Conservation (phyloP, 2,113 vertebrate genomes). For the Pica pica region DNA sequence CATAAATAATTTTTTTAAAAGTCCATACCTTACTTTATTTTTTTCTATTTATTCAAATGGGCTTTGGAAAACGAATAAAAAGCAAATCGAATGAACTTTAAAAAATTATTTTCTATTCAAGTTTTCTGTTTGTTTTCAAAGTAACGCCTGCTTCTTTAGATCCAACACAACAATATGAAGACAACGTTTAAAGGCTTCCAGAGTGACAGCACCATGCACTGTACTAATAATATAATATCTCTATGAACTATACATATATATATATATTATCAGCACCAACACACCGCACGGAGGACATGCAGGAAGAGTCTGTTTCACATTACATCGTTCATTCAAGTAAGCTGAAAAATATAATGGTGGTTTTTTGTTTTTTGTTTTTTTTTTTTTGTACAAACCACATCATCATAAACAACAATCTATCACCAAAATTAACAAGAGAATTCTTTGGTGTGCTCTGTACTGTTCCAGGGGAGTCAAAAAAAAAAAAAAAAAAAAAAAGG, state of each 20-base stretch:
- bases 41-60: constrained; percentile 66
- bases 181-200: constrained; percentile 72
- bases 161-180: constrained; percentile 64
- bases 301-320: constrained; percentile 84
- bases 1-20: constrained; percentile 74
- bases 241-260: constrained; percentile 71
- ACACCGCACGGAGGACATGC: constrained; percentile 84
- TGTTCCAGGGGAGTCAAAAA: constrained; percentile 62
- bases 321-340: constrained; percentile 92
- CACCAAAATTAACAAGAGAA: constrained; percentile 90
- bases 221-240: constrained; percentile 76
- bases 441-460: constrained; percentile 98
- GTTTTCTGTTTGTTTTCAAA: constrained; percentile 65
- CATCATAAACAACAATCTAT: constrained; percentile 82
- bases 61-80: constrained; percentile 62
- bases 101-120: constrained; percentile 75
- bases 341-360: constrained; percentile 74
- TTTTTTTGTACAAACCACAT: constrained; percentile 78
- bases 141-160: constrained; percentile 56
- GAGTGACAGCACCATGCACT: constrained; percentile 88
- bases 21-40: constrained; percentile 50
- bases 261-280: constrained; percentile 63
- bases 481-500: not conserved
- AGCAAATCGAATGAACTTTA: constrained; percentile 60
- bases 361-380: not conserved